Evolutionary conservation across 2,113 vertebrate species (phyloP).

Genomic region (Callionymus lyra): DNA sequence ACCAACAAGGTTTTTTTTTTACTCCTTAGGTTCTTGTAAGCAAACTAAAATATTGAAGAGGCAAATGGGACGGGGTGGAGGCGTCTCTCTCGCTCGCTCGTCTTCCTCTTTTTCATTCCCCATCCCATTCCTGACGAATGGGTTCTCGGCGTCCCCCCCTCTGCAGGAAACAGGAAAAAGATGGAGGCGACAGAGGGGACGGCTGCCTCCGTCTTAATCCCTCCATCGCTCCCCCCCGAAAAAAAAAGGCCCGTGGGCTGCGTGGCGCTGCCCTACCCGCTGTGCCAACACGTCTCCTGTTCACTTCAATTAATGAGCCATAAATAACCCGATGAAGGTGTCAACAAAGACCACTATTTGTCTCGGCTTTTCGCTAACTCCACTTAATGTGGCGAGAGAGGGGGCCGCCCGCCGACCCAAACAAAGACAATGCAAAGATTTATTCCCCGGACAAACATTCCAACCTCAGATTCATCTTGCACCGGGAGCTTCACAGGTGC

Average conservation of each 20-base stretch:
- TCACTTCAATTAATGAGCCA: constrained; percentile 98
- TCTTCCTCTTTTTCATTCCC: constrained; percentile 31
- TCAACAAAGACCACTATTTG: constrained; percentile 94
- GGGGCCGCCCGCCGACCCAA: constrained; percentile 72
- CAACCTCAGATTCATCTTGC: constrained; percentile 83
- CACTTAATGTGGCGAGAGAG: constrained; percentile 69
- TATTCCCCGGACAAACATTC: constrained; percentile 75
- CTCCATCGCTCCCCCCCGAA: constrained; percentile 6
- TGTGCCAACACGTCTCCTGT: constrained; percentile 85
- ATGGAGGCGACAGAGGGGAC: constrained; percentile 37
- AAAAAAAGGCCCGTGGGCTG: constrained; percentile 62
- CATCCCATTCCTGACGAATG: constrained; percentile 43
- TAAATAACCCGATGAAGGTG: constrained; percentile 99
- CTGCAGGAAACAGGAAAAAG: constrained; percentile 45
- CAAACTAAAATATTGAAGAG: constrained; percentile 25
- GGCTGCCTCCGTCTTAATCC: constrained; percentile 14
- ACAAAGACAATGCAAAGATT: constrained; percentile 75
- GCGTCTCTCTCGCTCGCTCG: constrained; percentile 24
- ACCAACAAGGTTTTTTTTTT: constrained; percentile 19
- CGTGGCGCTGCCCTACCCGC: constrained; percentile 67
- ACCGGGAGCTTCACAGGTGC: constrained; percentile 83
- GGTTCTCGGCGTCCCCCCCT: constrained; percentile 26
- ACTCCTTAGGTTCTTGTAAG: constrained; percentile 14
- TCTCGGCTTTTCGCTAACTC: constrained; percentile 83
- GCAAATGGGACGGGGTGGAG: constrained; percentile 12